Evolutionary conservation across 2,113 vertebrate genomes (phyloP).

Genomic region (Pseudopodoces humilis): DNA sequence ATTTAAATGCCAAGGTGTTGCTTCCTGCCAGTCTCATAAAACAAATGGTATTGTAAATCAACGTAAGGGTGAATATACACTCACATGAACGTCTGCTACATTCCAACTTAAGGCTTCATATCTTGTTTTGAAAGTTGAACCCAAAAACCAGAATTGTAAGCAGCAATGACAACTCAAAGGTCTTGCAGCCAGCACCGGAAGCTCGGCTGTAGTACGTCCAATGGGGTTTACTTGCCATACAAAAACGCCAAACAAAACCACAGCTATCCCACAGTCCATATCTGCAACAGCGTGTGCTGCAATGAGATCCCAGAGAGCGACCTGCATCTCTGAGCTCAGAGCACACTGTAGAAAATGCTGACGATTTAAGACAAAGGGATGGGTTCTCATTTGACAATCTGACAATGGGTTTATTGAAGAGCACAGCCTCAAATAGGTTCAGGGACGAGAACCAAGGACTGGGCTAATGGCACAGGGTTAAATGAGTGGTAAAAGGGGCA

Average conservation of each 20-base stretch:
- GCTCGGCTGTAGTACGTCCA: neutral
- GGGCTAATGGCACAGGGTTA: no score
- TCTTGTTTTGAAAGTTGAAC: neutral
- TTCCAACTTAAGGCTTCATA: neutral
- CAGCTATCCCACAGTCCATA: neutral
- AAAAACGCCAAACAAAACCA: neutral
- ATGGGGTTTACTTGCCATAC: neutral
- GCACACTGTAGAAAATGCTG: no score
- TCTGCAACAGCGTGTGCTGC: no score
- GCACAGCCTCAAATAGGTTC: no score
- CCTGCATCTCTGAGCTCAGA: no score
- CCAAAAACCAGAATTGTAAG: neutral
- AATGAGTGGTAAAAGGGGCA: no score
- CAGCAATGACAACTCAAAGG: neutral
- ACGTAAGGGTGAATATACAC: neutral
- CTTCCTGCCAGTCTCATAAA: neutral
- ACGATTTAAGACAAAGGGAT: no score
- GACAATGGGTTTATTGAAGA: no score
- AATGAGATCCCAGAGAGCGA: no score
- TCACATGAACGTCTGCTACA: neutral
- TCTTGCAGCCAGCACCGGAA: neutral
- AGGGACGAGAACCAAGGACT: no score
- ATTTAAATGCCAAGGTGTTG: neutral
- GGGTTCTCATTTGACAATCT: no score
- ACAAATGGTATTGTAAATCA: neutral